Base-by-base conservation (phyloP, 2,888 invertebrate species). In the Ichneumoninae sp. region DNA sequence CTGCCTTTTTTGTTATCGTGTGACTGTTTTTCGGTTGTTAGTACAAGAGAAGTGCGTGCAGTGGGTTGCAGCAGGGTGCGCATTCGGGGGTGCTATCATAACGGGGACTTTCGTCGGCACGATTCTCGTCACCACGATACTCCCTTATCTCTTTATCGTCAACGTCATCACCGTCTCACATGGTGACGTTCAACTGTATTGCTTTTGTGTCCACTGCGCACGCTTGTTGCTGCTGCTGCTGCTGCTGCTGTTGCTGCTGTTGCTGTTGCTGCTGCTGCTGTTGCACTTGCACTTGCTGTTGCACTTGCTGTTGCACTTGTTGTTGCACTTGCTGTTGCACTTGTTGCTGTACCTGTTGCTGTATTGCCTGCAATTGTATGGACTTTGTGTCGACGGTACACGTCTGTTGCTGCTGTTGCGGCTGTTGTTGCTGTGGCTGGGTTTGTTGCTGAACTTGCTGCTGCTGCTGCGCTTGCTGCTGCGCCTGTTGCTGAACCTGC, bases 31-130 rank as follows among this genome's bases (percentile, higher is more conserved):
- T 60, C 40, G 7, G 44, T 74, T 88, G 92, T 93, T 93, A 93
- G 93, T 93, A 93, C 93, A 93, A 92, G 93, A 93, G 91, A 92
- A 92, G 93, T 93, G 93, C 91, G 93, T 93, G 93, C 92, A 93
- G 92, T 92, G 93, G 92, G 92, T 93, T 92, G 93, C 93, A 93
- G 92, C 92, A 89, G 92, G 89, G 91, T 92, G 92, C 92, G 90
- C 91, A 88, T 91, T 90, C 88, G 91, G 88, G 91, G 89, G 92
- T 92, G 92, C 92, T 91, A 92, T 90, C 90, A 88, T 90, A 88
- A 88, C 90, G 89, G 91, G 89, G 89, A 92, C 87, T 66, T 81
- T 89, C 90, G 68, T 78, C 80, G 70, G 74, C 76, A 33, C 68
- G 76, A 76, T 69, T 69, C 22, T 85, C 83, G 63, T 70, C 79